phyloP scores from a whole-genome alignment of 1,140 invertebrate species.

The Thaumatotibia leucotreta region DNA sequence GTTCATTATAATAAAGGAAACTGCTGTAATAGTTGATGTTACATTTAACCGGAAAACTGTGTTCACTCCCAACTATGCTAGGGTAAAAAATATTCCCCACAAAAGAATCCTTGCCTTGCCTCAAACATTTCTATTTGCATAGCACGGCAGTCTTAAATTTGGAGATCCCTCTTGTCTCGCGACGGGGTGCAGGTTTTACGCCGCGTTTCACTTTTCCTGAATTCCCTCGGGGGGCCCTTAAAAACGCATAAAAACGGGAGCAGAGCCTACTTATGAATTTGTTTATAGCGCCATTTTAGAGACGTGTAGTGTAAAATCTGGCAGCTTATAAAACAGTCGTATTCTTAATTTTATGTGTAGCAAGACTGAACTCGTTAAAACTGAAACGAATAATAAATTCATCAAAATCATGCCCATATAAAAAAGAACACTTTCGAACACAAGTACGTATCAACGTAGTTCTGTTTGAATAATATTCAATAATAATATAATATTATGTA shows the following conservation, averaged over 20 bases:
- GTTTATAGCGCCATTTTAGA: conserved; percentile 66
- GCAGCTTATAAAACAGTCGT: conserved; percentile 47
- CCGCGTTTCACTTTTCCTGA: conserved; percentile 60
- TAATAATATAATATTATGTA: too few species aligned
- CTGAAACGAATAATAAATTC: too few species aligned
- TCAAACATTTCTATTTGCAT: conserved; percentile 15
- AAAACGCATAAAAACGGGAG: conserved; percentile 68
- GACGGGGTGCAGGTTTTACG: conserved; percentile 56
- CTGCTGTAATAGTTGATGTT: neutral
- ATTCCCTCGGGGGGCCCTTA: conserved; percentile 54
- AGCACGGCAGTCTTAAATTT: conserved; percentile 29
- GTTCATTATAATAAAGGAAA: neutral
- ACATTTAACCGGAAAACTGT: neutral
- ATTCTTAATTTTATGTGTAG: conserved; percentile 52
- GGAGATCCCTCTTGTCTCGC: conserved; percentile 47
- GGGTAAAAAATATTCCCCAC: neutral
- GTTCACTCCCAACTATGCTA: neutral
- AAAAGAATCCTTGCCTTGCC: neutral
- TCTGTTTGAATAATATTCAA: too few species aligned
- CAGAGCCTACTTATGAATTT: conserved; percentile 73
- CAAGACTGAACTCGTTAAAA: too few species aligned
- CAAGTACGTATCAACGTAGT: too few species aligned
- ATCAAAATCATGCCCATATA: too few species aligned
- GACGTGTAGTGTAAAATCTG: conserved; percentile 45
- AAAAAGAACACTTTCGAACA: too few species aligned